phyloP scores from a whole-genome alignment of 1,140 invertebrate genomes.

The Sycobia sp. region DNA sequence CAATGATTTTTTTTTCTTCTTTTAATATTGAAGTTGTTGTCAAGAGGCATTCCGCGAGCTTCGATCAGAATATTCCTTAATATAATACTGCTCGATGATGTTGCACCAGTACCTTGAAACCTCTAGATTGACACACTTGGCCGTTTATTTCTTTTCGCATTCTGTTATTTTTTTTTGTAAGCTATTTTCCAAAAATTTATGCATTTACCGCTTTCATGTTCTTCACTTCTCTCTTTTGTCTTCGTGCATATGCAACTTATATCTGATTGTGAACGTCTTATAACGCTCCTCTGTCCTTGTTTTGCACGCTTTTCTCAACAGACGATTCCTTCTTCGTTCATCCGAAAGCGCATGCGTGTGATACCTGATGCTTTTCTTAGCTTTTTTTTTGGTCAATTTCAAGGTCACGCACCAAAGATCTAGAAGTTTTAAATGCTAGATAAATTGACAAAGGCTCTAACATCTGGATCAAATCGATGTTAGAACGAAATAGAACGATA shows the following conservation, averaged over 20 bases:
- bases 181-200: too few relatives aligned
- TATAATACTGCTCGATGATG: constrained; percentile 23
- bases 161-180: constrained; percentile 6
- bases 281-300: constrained; percentile 23
- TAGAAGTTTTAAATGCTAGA: neutral
- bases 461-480: neutral
- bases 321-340: constrained; percentile 29
- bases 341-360: constrained; percentile 32
- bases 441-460: too few relatives aligned
- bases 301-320: constrained; percentile 34
- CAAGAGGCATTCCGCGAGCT: too few relatives aligned
- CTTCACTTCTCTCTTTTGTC: constrained; percentile 15
- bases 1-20: too few relatives aligned
- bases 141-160: constrained; percentile 13
- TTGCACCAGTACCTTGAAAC: constrained; percentile 26
- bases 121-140: constrained; percentile 25
- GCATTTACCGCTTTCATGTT: constrained; percentile 18
- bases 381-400: constrained; percentile 22
- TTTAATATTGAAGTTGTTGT: too few relatives aligned
- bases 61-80: constrained; percentile 10
- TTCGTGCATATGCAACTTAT: constrained; percentile 11
- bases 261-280: constrained; percentile 25
- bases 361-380: constrained; percentile 23
- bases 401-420: constrained; percentile 22
- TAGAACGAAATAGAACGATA: neutral